Evolutionary conservation across 2,888 invertebrate species (phyloP).

Genomic region (Lamellibrachia satsuma): DNA sequence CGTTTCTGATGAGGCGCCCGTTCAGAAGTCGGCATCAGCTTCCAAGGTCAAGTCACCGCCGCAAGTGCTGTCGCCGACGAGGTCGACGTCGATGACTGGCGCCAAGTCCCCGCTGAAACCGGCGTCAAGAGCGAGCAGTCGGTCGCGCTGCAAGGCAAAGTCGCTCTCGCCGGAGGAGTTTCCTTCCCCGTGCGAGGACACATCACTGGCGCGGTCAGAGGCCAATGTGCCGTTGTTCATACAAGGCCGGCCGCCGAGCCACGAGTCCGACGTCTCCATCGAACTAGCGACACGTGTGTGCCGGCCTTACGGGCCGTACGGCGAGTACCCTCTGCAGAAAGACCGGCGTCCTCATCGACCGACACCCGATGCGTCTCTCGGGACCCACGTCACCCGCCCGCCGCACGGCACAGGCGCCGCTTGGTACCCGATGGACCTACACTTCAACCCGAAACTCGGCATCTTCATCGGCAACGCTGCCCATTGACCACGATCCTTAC

Average conservation of each 20-base stretch:
- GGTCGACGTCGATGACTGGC: not conserved
- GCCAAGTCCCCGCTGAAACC: not conserved
- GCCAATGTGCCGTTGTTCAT: not conserved
- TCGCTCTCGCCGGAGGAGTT: not conserved
- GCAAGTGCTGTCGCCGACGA: not conserved
- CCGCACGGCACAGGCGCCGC: not conserved
- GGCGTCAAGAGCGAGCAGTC: not conserved
- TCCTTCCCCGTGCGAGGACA: not conserved
- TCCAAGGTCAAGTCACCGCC: not conserved
- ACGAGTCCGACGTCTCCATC: not conserved
- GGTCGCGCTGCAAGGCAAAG: not conserved
- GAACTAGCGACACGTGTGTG: not conserved
- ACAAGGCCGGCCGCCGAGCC: not conserved
- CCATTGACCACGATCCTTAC: not conserved
- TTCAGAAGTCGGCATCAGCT: not conserved
- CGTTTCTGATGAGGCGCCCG: not conserved
- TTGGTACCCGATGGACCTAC: not conserved
- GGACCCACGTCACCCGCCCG: not conserved
- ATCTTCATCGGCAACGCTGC: constrained; percentile 4
- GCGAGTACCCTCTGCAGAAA: not conserved
- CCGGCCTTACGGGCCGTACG: not conserved
- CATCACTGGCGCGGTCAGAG: not conserved
- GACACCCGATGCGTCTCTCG: not conserved
- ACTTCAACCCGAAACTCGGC: not conserved
- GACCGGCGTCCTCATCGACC: not conserved